Evolutionary conservation across 2,888 invertebrate genomes (phyloP).

Genomic region (Nymphalis polychloros): DNA sequence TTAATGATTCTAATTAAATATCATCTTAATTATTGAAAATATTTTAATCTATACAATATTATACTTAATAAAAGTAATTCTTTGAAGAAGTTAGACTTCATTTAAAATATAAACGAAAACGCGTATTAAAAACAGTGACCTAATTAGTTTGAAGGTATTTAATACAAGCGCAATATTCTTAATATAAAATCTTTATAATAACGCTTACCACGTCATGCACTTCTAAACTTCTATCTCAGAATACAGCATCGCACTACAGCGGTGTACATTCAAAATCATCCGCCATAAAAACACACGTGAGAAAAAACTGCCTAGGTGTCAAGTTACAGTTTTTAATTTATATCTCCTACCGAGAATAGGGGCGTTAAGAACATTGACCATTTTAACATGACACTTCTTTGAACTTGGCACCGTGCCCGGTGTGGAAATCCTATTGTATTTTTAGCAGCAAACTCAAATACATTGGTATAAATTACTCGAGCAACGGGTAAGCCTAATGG

Average conservation of each 20-base stretch:
- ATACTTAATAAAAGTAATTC: too few relatives aligned
- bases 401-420: constrained; percentile 45
- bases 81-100: too few relatives aligned
- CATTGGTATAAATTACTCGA: constrained; percentile 26
- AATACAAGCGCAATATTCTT: too few relatives aligned
- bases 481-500: not conserved
- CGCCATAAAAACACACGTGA: not conserved
- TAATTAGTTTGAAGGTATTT: too few relatives aligned
- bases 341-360: constrained; percentile 15
- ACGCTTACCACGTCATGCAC: too few relatives aligned
- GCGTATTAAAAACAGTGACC: too few relatives aligned
- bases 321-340: constrained; percentile 31
- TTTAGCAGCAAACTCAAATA: constrained; percentile 42
- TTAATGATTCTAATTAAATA: too few relatives aligned
- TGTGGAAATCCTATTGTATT: constrained; percentile 46
- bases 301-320: constrained; percentile 19
- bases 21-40: too few relatives aligned
- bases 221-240: not conserved
- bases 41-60: too few relatives aligned
- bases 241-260: not conserved
- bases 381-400: constrained; percentile 39
- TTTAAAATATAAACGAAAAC: too few relatives aligned
- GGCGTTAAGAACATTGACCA: constrained; percentile 35
- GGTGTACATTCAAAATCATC: not conserved
- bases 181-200: too few relatives aligned